These are phyloP conservation scores for Enhydra lutris DNA, from an alignment of 2,113 vertebrate species.

Conservation along the genomic window DNA sequence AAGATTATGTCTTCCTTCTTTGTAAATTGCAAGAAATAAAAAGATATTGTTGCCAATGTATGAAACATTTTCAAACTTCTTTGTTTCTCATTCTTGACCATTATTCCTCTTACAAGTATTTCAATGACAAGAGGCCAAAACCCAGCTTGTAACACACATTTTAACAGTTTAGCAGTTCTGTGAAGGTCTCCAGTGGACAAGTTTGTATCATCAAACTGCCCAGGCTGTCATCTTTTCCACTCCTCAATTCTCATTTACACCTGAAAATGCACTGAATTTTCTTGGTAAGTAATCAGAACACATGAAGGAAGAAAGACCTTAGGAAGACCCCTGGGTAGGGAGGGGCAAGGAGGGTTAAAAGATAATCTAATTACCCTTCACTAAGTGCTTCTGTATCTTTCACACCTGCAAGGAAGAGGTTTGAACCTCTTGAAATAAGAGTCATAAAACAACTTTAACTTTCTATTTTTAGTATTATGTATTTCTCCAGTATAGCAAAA, in stretches of 20 bases:
- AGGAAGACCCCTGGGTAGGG: not conserved
- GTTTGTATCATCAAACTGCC: conserved; percentile 59
- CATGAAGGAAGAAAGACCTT: not conserved
- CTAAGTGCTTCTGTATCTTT: not conserved
- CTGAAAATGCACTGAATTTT: conserved; percentile 65
- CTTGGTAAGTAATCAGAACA: conserved; percentile 44
- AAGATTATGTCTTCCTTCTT: not conserved
- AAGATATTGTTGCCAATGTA: not conserved
- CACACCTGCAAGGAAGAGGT: not conserved
- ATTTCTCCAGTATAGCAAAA: not conserved
- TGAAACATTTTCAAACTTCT: not conserved
- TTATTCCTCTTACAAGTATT: not conserved
- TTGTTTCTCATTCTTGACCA: not conserved
- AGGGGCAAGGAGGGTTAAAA: not conserved
- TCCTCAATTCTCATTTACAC: conserved; percentile 67
- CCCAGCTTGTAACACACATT: conserved; percentile 16
- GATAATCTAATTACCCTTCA: conserved; percentile 66
- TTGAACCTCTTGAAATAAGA: not conserved
- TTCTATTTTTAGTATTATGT: not conserved
- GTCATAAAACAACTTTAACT: conserved; percentile 42
- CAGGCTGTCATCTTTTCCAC: conserved; percentile 49
- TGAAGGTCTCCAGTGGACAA: not conserved
- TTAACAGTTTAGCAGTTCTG: conserved; percentile 27
- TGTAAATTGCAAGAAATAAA: not conserved
- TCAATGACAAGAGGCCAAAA: conserved; percentile 6